Evolutionary conservation across 2,888 invertebrate genomes (phyloP).

Genomic region (Didymodactylos carnosus): DNA sequence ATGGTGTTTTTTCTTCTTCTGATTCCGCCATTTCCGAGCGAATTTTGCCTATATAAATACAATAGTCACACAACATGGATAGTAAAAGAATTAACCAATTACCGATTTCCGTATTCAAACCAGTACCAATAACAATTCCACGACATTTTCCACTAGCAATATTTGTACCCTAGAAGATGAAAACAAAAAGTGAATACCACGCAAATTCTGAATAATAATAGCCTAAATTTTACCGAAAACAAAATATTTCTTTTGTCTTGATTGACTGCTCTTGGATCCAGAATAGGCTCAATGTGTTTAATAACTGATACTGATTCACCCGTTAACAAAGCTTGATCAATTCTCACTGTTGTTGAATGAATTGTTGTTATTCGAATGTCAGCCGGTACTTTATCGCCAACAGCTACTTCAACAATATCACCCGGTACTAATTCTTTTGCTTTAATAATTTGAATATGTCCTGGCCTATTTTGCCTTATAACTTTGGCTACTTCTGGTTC

Average conservation of each 20-base stretch:
- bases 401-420: constrained; percentile 87
- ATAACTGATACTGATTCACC: constrained; percentile 95
- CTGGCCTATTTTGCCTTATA: constrained; percentile 72
- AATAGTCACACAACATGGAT: too few species aligned
- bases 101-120: constrained; percentile 75
- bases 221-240: constrained; percentile 48
- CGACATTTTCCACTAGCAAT: constrained; percentile 97
- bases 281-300: constrained; percentile 92
- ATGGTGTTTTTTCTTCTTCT: constrained; percentile 94
- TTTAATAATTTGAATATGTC: constrained; percentile 75
- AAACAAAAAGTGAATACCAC: neutral
- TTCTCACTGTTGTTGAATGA: constrained; percentile 88
- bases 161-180: constrained; percentile 57
- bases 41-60: constrained; percentile 56
- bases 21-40: constrained; percentile 98
- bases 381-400: constrained; percentile 99
- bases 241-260: constrained; percentile 99
- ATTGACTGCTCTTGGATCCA: constrained; percentile 95
- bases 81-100: too few species aligned
- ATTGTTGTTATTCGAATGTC: constrained; percentile 91
- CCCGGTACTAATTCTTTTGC: constrained; percentile 97
- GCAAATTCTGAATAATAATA: too few species aligned
- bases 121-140: constrained; percentile 92
- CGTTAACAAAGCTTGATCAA: constrained; percentile 98
- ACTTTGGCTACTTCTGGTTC: constrained; percentile 99